Conservation (phyloP, 1,140 invertebrate species). For the Sitodiplosis mosellana region DNA sequence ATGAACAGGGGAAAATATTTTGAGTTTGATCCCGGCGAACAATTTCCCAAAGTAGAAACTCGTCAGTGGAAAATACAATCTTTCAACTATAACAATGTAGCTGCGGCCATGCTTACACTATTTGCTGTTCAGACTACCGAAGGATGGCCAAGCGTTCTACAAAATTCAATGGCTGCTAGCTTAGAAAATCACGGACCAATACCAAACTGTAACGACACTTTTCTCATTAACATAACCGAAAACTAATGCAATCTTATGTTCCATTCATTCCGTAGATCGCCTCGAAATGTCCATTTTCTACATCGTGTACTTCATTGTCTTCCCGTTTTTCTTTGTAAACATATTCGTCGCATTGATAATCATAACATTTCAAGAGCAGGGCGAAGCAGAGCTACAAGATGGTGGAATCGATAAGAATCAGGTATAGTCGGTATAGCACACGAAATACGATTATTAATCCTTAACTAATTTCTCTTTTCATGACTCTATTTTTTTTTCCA, state of each 20-base stretch:
- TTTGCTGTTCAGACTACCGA: constrained; percentile 99
- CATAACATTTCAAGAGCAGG: constrained; percentile 99
- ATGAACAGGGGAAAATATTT: no score
- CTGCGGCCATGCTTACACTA: constrained; percentile 92
- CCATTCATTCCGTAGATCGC: no score
- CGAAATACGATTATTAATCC: no score
- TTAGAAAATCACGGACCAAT: constrained; percentile 92
- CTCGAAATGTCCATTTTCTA: constrained; percentile 99
- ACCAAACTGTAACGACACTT: constrained; percentile 90
- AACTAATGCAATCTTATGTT: no score
- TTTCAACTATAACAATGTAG: constrained; percentile 98
- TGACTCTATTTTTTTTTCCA: background rate
- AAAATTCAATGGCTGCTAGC: constrained; percentile 99
- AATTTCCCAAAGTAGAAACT: constrained; percentile 57
- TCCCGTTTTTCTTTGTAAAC: constrained; percentile 99
- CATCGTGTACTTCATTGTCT: constrained; percentile 99
- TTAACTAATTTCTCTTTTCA: no score
- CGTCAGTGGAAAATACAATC: constrained; percentile 76
- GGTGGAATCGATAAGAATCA: constrained; percentile 99
- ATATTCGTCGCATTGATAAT: constrained; percentile 99
- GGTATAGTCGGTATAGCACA: constrained; percentile 45
- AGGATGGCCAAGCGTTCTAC: constrained; percentile 96
- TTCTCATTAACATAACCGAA: no score
- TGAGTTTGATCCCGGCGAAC: background rate
- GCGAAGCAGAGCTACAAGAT: constrained; percentile 97